phyloP scores from a whole-genome alignment of 2,797 vertebrate genomes.

The Syndactyla subalaris region DNA sequence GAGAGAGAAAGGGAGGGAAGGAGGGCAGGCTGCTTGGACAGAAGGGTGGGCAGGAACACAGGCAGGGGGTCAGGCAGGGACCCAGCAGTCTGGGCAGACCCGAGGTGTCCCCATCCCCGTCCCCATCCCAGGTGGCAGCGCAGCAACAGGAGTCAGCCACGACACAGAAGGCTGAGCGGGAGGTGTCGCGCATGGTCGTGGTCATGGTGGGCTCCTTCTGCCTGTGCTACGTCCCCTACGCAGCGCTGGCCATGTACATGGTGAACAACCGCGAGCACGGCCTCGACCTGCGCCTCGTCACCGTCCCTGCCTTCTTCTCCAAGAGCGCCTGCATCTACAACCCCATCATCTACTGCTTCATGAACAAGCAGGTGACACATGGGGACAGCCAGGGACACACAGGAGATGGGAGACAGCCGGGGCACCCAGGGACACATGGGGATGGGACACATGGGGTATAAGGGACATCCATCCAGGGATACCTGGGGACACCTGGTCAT shows the following conservation, averaged over 20 bases:
- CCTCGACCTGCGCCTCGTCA: constrained; percentile 80
- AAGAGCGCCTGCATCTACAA: constrained; percentile 87
- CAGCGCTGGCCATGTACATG: constrained; percentile 83
- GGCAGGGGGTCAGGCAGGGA: neutral
- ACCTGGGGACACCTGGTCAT: neutral
- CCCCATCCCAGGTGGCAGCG: constrained; percentile 77
- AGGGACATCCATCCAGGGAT: neutral
- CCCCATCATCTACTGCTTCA: constrained; percentile 82
- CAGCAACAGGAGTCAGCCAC: constrained; percentile 87
- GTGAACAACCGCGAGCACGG: constrained; percentile 83
- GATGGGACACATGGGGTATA: fast-evolving
- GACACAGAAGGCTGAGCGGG: constrained; percentile 86
- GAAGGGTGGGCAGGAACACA: neutral
- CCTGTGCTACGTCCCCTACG: constrained; percentile 84
- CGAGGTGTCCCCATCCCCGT: neutral
- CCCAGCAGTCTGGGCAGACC: neutral
- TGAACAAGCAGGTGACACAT: constrained; percentile 85
- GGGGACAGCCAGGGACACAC: fast-evolving
- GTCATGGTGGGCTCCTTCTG: constrained; percentile 87
- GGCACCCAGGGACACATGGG: neutral
- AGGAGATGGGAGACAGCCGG: no score
- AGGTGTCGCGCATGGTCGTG: constrained; percentile 87
- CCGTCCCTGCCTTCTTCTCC: constrained; percentile 86
- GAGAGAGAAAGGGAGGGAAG: neutral
- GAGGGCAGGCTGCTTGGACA: neutral